Evolutionary conservation across 1,140 invertebrate genomes (phyloP), one percentile per base, ranked within the genome.

Genomic region (Euwallacea similis): DNA sequence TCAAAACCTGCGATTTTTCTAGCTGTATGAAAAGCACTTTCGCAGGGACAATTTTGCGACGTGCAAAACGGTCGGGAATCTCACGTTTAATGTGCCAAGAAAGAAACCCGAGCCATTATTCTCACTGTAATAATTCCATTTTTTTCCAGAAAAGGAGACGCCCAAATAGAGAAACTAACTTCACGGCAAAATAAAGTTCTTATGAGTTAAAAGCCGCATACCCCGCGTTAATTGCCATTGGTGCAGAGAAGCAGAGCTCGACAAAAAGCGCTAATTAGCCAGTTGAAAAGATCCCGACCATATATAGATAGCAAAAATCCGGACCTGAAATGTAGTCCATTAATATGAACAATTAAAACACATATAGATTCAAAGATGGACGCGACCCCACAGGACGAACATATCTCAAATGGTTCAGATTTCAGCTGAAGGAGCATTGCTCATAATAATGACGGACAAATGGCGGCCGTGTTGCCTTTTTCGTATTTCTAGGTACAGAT

Each of bases 391-490:
- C 77, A 77, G 73, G 42, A 62, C 71, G 67, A 74, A 72, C 73
- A 78, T 79, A 75, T 70, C 76, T 79, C 76, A 77, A 78, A 78
- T 79, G 76, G 76, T 79, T 79, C 77, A 79, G 76, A 79, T 78
- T 79, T 78, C 74, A 76, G 74, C 72, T 72, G 71, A 73, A 70
- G 46, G 74, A 61, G 63, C 75, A 78, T 79, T 76, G 76, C 74
- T 79, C 78, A 78, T 79, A 79, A 76, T 74, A 76, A 77, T 73
- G 76, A 77, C 70, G 74, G 75, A 74, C 66, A 77, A 76, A 74
- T 76, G 75, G 75, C 76, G 75, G 72, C 75, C 73, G 71, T 66
- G 73, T 75, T 78, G 66, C 76, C 77, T 79, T 80, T 80, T 80
- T 79, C 72, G 76, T 77, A 78, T 69, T 80, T 80, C 79, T 80